Conservation (phyloP, 1,140 invertebrate species). For the Druon quercuslanigerum region DNA sequence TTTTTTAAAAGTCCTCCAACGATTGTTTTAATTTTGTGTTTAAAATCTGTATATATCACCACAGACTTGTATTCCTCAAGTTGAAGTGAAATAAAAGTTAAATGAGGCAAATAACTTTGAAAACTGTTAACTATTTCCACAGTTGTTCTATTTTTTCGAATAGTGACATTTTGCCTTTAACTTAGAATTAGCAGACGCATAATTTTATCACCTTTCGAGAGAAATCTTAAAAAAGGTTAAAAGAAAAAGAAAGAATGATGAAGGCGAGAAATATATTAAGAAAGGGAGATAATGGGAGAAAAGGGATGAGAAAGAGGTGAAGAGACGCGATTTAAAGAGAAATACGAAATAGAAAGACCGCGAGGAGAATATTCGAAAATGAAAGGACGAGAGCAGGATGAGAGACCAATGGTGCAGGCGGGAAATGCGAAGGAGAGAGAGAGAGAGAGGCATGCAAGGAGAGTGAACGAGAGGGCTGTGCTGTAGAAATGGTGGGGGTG, state of each 20-base stretch:
- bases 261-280: background rate
- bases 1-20: too few species aligned
- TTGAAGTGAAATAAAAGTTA: too few species aligned
- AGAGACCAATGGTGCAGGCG: constrained; percentile 46
- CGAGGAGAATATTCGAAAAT: constrained; percentile 35
- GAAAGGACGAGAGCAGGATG: constrained; percentile 23
- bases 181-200: too few species aligned
- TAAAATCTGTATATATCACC: too few species aligned
- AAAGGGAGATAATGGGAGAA: background rate
- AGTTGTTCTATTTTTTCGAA: too few species aligned
- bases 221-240: background rate
- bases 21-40: too few species aligned
- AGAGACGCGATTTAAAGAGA: constrained; percentile 35
- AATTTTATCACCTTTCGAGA: too few species aligned
- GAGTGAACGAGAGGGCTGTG: constrained; percentile 23
- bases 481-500: constrained; percentile 43
- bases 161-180: too few species aligned
- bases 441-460: constrained; percentile 39
- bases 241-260: background rate
- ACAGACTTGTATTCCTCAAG: too few species aligned
- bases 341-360: constrained; percentile 36
- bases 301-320: background rate
- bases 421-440: constrained; percentile 45
- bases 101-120: too few species aligned
- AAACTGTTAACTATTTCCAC: too few species aligned